A percentile compares a stretch with the other conserved stretches of the same genome.
Evolutionary conservation across 2,888 invertebrate genomes (phyloP).

Genomic region (Eucera pruinosa): DNA sequence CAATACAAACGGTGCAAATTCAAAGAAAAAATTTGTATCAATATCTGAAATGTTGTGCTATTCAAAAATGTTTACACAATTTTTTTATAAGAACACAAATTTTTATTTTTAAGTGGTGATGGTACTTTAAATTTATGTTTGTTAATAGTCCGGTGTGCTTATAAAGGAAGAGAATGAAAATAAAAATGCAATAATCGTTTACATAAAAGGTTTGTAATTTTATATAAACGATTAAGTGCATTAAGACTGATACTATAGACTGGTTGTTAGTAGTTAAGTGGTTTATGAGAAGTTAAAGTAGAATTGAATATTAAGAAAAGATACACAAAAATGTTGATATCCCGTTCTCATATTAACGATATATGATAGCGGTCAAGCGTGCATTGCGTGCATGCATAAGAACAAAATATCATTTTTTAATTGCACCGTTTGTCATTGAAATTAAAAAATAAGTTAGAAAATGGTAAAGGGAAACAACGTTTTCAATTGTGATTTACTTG

Average conservation of each 20-base stretch:
- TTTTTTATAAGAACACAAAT: neutral
- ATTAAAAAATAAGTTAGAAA: too few species aligned
- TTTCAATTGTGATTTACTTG: slow-evolving; percentile 7
- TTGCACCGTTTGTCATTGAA: slow-evolving; percentile 49
- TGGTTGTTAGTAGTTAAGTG: slow-evolving; percentile 44
- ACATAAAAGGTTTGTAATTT: slow-evolving; percentile 2
- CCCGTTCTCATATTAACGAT: neutral
- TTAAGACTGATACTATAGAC: slow-evolving; percentile 56
- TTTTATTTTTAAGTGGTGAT: neutral
- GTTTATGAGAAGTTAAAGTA: slow-evolving; percentile 5
- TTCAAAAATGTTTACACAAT: too few species aligned
- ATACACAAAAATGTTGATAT: slow-evolving; percentile 4
- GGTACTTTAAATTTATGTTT: slow-evolving; percentile 1
- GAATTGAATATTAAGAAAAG: neutral
- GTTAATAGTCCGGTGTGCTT: neutral
- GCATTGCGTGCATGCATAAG: neutral
- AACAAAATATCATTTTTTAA: slow-evolving; percentile 12
- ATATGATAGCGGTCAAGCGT: neutral
- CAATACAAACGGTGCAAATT: slow-evolving; percentile 47
- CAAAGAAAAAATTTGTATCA: neutral
- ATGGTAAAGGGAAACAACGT: neutral
- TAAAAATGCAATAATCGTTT: slow-evolving; percentile 1
- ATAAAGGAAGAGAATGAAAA: neutral
- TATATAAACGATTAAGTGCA: slow-evolving; percentile 25
- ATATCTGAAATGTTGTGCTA: too few species aligned